A percentile compares a stretch with the other conserved stretches of the same genome.
phyloP scores from a whole-genome alignment of 2,113 vertebrate species.

The Cyphomyrus discorhynchus region DNA sequence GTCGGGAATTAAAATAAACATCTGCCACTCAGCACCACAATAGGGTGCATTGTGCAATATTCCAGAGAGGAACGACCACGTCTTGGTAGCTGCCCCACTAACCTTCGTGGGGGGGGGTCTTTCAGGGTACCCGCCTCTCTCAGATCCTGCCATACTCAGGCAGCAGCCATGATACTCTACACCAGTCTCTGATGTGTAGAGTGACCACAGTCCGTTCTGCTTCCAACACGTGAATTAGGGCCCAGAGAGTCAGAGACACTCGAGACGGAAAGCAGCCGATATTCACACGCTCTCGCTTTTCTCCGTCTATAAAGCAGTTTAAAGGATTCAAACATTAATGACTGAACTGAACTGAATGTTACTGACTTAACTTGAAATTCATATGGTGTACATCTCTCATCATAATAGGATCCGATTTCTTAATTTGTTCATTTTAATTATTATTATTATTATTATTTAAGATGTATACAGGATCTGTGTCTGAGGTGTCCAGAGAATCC shows the following conservation, averaged over 20 bases:
- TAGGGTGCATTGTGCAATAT: conserved; percentile 58
- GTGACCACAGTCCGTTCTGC: background rate
- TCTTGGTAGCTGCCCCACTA: conserved; percentile 34
- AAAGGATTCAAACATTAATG: background rate
- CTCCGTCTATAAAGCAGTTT: background rate
- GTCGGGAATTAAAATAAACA: conserved; percentile 72
- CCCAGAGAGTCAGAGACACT: background rate
- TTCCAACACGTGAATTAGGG: background rate
- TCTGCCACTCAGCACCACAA: conserved; percentile 63
- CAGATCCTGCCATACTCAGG: background rate
- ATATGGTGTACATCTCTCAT: background rate
- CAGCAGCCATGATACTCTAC: background rate
- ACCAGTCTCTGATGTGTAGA: background rate
- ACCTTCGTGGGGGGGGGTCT: background rate
- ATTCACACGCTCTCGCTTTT: background rate
- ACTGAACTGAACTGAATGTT: background rate
- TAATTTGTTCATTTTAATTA: background rate
- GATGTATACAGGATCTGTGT: background rate
- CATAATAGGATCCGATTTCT: background rate
- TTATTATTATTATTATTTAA: background rate
- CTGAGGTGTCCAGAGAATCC: background rate
- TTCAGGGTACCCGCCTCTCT: background rate
- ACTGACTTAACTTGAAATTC: background rate
- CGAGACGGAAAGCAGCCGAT: background rate
- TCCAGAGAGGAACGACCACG: conserved; percentile 60